Evolutionary conservation across 2,797 vertebrate species (phyloP).

Genomic region (Yasuhikotakia modesta): DNA sequence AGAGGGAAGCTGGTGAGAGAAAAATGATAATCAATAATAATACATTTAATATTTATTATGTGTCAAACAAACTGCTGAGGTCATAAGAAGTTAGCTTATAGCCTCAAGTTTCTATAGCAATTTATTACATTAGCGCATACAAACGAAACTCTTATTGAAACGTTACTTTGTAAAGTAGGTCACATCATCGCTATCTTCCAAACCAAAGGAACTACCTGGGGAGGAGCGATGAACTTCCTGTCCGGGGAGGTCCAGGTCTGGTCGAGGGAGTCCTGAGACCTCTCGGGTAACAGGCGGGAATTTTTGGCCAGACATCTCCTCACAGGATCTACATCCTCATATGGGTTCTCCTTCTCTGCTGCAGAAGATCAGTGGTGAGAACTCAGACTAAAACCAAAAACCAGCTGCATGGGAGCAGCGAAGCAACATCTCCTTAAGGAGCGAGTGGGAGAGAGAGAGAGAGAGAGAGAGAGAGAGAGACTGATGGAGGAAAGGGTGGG

Average conservation of each 20-base stretch:
- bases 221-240: constrained; percentile 86
- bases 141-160: not conserved
- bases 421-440: constrained; percentile 63
- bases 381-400: constrained; percentile 44
- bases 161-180: constrained; percentile 2
- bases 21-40: no score
- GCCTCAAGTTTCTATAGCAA: not conserved
- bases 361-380: constrained; percentile 53
- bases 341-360: constrained; percentile 94
- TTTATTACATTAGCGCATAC: not conserved
- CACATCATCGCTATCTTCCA: constrained; percentile 6
- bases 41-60: no score
- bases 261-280: constrained; percentile 80
- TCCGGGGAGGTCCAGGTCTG: constrained; percentile 89
- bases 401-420: constrained; percentile 62
- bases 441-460: constrained; percentile 21
- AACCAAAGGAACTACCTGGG: constrained; percentile 81
- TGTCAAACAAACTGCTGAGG: not conserved
- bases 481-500: constrained; percentile 45
- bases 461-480: no score
- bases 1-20: constrained; percentile 82
- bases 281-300: constrained; percentile 83
- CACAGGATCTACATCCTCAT: constrained; percentile 98
- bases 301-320: constrained; percentile 84
- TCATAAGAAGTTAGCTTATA: not conserved